Conservation (phyloP, 2,113 vertebrate species). For the Agapornis roseicollis region DNA sequence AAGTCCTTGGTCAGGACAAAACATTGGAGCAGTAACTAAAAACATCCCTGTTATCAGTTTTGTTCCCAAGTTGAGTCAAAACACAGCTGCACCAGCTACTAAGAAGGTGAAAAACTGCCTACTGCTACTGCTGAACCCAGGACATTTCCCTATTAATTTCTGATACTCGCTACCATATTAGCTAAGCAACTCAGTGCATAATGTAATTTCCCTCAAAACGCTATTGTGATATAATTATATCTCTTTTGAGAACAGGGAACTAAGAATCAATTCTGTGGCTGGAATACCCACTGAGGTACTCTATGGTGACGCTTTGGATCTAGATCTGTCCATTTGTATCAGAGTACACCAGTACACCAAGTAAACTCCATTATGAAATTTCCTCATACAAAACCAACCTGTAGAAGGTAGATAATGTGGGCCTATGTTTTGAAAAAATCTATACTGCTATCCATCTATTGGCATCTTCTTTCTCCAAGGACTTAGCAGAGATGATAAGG, state of each 20-base stretch:
- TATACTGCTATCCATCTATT: not conserved
- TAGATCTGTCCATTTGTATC: not conserved
- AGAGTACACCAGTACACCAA: not conserved
- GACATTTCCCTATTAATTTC: not conserved
- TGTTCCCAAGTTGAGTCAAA: no score
- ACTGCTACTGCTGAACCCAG: no score
- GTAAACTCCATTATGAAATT: not conserved
- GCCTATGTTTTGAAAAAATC: not conserved
- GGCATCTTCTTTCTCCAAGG: not conserved
- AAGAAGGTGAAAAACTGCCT: no score
- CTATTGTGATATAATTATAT: not conserved
- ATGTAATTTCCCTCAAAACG: not conserved
- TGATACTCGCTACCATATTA: not conserved
- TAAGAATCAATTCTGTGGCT: not conserved
- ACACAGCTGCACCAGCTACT: no score
- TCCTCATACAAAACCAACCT: not conserved
- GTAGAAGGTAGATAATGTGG: not conserved
- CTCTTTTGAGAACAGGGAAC: not conserved
- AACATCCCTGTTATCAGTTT: no score
- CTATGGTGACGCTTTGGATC: not conserved
- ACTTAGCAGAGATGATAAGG: not conserved
- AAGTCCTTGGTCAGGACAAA: no score
- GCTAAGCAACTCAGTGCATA: not conserved
- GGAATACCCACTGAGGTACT: not conserved
- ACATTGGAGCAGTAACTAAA: no score